Conservation (phyloP, 2,797 vertebrate species). For the Triplophysa yarkandensis region DNA sequence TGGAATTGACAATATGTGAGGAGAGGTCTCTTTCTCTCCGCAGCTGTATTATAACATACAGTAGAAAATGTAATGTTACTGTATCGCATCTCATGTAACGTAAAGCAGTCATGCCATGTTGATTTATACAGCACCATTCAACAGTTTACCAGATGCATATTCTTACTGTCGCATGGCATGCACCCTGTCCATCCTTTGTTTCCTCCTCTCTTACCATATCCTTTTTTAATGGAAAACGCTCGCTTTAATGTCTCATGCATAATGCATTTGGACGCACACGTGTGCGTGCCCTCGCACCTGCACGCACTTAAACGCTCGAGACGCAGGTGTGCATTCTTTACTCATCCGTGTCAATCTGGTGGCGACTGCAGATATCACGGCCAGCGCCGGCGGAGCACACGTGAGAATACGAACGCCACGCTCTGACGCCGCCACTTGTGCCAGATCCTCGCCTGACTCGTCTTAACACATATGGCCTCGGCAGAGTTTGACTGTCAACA, state of each 20-base stretch:
- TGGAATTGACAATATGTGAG: no score
- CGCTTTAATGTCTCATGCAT: constrained; percentile 55
- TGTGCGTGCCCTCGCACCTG: constrained; percentile 67
- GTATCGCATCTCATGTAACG: no score
- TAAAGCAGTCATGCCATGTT: no score
- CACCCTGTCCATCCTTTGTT: constrained; percentile 3
- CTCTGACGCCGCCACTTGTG: constrained; percentile 50
- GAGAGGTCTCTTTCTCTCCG: no score
- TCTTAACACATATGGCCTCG: constrained; percentile 55
- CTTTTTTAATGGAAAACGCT: constrained; percentile 33
- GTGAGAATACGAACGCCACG: constrained; percentile 34
- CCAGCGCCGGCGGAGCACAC: constrained; percentile 38
- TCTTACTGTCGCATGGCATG: no score
- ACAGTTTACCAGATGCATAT: no score
- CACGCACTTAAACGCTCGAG: constrained; percentile 65
- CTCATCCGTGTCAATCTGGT: constrained; percentile 57
- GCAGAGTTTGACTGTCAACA: constrained; percentile 43
- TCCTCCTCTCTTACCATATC: constrained; percentile 11
- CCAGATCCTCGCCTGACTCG: constrained; percentile 55
- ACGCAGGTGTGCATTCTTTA: constrained; percentile 74
- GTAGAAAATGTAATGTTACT: no score
- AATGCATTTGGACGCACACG: constrained; percentile 45
- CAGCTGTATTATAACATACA: no score
- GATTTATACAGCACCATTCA: no score
- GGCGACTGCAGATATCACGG: constrained; percentile 55